These are phyloP conservation scores for Bufo bufo DNA, from an alignment of 2,113 vertebrate species.

Conservation along the genomic window DNA sequence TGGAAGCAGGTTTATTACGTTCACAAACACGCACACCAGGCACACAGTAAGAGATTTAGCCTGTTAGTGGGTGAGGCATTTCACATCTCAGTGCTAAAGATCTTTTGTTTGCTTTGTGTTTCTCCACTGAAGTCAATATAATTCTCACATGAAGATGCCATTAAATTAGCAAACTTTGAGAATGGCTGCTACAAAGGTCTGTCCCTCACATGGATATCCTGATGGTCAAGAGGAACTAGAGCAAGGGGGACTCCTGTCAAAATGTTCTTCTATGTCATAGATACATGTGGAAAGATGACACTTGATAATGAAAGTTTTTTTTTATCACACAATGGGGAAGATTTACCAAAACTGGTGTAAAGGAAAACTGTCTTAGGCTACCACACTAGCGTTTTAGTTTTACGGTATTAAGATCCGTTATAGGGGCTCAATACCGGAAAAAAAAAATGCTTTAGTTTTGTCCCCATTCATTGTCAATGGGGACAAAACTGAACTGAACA, in stretches of 20 bases:
- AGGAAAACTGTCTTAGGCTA: no score
- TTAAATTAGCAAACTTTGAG: not conserved
- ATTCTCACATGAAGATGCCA: not conserved
- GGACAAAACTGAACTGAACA: no score
- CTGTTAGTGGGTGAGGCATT: slow-evolving; percentile 4
- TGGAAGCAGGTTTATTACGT: no score
- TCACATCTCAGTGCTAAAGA: not conserved
- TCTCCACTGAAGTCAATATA: slow-evolving; percentile 25
- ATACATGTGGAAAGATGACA: not conserved
- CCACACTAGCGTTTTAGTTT: no score
- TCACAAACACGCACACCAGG: no score
- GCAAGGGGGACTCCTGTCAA: not conserved
- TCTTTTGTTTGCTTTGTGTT: slow-evolving; percentile 1
- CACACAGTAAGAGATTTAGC: no score
- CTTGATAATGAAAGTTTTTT: not conserved
- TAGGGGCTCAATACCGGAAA: no score
- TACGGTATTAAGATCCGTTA: no score
- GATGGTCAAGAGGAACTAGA: not conserved
- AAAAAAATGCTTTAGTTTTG: no score
- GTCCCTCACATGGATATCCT: not conserved
- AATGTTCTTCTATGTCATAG: not conserved
- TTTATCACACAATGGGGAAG: not conserved
- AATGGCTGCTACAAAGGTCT: not conserved
- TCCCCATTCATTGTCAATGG: no score
- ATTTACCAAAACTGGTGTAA: no score